phyloP scores from a whole-genome alignment of 2,888 invertebrate genomes.

The Xestobium rufovillosum region DNA sequence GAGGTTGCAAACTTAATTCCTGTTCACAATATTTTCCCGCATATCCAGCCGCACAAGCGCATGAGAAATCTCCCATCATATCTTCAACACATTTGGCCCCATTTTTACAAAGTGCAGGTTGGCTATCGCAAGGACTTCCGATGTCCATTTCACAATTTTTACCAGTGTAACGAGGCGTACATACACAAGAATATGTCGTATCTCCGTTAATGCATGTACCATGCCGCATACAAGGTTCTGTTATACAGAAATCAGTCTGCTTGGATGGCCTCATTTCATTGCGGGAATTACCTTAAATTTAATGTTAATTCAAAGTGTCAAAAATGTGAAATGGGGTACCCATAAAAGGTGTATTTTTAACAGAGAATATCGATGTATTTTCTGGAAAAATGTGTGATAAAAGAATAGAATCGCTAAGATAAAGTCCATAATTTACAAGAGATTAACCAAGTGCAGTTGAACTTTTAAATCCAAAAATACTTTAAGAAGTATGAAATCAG shows the following conservation, averaged over 20 bases:
- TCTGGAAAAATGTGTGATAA: too few relatives aligned
- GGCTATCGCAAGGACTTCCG: conserved; percentile 60
- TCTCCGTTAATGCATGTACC: conserved; percentile 70
- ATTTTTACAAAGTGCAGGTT: conserved; percentile 62
- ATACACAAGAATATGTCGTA: conserved; percentile 77
- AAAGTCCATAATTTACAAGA: too few relatives aligned
- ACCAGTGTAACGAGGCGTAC: conserved; percentile 76
- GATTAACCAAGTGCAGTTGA: too few relatives aligned
- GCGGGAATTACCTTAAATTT: conserved; percentile 9
- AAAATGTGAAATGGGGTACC: too few relatives aligned
- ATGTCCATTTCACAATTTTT: conserved; percentile 80
- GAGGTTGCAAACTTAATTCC: conserved; percentile 59
- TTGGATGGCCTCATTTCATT: conserved; percentile 4
- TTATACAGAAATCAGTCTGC: conserved; percentile 59
- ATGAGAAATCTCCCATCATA: conserved; percentile 61
- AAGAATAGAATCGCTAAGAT: too few relatives aligned
- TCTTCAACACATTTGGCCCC: conserved; percentile 65
- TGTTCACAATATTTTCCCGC: conserved; percentile 65
- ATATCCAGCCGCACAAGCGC: conserved; percentile 60
- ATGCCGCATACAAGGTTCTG: conserved; percentile 77
- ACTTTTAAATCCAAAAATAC: too few relatives aligned
- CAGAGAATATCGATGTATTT: too few relatives aligned
- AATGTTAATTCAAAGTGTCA: too few relatives aligned
- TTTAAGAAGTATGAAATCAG: too few relatives aligned
- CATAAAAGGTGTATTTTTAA: too few relatives aligned